These are phyloP conservation scores for Brachionus plicatilis DNA, from an alignment of 1,140 invertebrate genomes.

Conservation along the genomic window DNA sequence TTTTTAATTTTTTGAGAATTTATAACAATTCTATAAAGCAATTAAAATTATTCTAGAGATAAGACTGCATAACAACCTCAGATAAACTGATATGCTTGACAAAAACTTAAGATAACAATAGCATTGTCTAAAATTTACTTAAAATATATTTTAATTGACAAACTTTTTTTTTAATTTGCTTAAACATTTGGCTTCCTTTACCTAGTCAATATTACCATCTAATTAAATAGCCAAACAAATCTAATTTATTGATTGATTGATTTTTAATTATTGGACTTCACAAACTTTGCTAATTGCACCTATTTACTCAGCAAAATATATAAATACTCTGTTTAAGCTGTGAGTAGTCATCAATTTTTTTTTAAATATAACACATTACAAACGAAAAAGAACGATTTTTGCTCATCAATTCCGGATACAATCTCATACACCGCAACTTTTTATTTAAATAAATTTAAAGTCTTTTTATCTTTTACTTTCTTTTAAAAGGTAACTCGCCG, in stretches of 20 bases:
- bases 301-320: background rate
- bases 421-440: background rate
- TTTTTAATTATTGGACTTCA: background rate
- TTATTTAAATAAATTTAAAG: background rate
- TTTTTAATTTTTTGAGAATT: background rate
- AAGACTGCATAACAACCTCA: too few relatives aligned
- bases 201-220: constrained; percentile 10
- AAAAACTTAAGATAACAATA: too few relatives aligned
- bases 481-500: background rate
- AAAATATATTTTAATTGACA: background rate
- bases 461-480: background rate
- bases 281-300: background rate
- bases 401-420: background rate
- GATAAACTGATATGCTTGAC: too few relatives aligned
- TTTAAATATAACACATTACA: background rate
- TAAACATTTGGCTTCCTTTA: constrained; percentile 13
- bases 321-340: background rate
- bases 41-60: too few relatives aligned
- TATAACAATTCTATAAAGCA: too few relatives aligned
- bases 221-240: constrained; percentile 17
- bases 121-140: background rate
- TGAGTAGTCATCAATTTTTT: background rate
- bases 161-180: background rate
- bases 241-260: background rate
- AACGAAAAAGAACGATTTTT: background rate